Evolutionary conservation across 2,113 vertebrate genomes (phyloP).

Genomic region (Himantopus leucocephalus): DNA sequence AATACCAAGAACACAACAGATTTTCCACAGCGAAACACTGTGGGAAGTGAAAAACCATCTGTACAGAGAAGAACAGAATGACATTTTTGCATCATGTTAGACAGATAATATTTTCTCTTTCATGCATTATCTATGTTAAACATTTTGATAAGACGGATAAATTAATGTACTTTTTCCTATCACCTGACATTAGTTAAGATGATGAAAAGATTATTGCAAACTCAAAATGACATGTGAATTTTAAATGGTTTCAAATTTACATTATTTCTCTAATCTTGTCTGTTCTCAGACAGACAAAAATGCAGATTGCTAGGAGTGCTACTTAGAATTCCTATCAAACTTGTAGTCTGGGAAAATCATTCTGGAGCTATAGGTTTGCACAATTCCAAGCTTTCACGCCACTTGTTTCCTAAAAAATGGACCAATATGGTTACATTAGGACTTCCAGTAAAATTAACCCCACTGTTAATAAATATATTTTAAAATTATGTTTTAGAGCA

Average conservation of each 20-base stretch:
- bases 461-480: neutral
- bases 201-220: conserved; percentile 42
- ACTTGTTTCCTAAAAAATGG: neutral
- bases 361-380: neutral
- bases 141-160: conserved; percentile 52
- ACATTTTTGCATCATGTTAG: conserved; percentile 37
- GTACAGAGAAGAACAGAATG: conserved; percentile 39
- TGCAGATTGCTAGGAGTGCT: neutral
- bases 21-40: conserved; percentile 50
- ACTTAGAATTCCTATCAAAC: neutral
- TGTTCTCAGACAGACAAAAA: neutral
- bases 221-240: conserved; percentile 24
- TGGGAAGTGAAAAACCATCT: conserved; percentile 68
- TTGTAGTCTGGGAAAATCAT: neutral
- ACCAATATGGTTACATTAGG: neutral
- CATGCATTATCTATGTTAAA: conserved; percentile 43
- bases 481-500: neutral
- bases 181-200: conserved; percentile 38
- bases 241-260: neutral
- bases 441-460: neutral
- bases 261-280: conserved; percentile 2
- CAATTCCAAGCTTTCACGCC: neutral
- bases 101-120: conserved; percentile 53
- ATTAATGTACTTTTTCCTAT: conserved; percentile 44
- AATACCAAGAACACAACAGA: conserved; percentile 63